phyloP scores from a whole-genome alignment of 2,888 invertebrate species.

The Hypolimnas misippus region DNA sequence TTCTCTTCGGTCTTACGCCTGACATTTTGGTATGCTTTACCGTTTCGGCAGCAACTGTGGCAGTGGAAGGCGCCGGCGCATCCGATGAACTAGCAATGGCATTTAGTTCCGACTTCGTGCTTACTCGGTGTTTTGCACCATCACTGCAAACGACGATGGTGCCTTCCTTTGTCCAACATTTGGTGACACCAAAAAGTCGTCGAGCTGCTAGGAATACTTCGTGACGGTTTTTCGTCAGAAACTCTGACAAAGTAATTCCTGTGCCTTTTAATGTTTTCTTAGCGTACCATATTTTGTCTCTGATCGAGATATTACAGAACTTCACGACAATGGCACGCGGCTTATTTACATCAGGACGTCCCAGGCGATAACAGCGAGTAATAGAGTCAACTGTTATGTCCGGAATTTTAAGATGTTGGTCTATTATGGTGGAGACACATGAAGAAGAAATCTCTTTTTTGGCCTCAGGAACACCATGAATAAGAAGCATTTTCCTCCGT shows the following conservation, averaged over 20 bases:
- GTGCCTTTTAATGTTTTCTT: not conserved
- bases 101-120: too few relatives aligned
- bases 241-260: conserved; percentile 2
- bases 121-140: too few relatives aligned
- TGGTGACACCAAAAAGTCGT: not conserved
- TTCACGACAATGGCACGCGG: not conserved
- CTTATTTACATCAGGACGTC: not conserved
- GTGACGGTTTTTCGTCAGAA: not conserved
- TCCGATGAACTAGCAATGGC: too few relatives aligned
- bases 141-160: not conserved
- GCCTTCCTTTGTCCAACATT: conserved; percentile 1
- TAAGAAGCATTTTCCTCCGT: not conserved
- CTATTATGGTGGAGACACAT: too few relatives aligned
- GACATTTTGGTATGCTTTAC: too few relatives aligned
- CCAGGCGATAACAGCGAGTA: conserved; percentile 1
- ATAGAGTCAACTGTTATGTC: not conserved
- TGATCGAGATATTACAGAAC: not conserved
- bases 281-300: not conserved
- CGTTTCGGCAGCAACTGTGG: too few relatives aligned
- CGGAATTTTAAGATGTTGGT: too few relatives aligned
- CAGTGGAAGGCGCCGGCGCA: too few relatives aligned
- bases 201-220: conserved; percentile 3
- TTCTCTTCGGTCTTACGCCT: too few relatives aligned
- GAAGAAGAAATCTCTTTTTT: too few relatives aligned
- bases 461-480: not conserved